phyloP scores from a whole-genome alignment of 1,140 invertebrate genomes.

The Nasonia vitripennis region DNA sequence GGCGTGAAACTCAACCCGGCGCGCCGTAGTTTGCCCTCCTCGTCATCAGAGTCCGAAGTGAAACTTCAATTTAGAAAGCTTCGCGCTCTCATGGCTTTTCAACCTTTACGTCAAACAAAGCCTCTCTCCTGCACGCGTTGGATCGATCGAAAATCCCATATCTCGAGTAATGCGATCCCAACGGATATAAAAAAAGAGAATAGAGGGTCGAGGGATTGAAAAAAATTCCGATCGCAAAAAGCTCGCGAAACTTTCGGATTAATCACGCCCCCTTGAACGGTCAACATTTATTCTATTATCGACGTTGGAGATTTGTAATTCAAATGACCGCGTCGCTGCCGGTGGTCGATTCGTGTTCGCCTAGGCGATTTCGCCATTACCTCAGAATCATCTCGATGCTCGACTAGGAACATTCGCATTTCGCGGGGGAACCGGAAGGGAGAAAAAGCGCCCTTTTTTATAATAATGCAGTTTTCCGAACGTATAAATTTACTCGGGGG shows the following conservation, averaged over 20 bases:
- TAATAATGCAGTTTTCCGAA: too few species aligned
- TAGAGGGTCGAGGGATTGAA: background rate
- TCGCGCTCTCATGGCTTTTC: too few species aligned
- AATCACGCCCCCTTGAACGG: background rate
- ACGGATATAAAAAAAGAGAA: background rate
- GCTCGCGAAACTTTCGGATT: background rate
- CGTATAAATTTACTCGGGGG: too few species aligned
- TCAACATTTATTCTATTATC: conserved; percentile 28
- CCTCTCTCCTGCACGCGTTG: too few species aligned
- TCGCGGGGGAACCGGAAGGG: too few species aligned
- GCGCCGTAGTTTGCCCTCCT: too few species aligned
- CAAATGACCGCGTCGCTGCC: background rate
- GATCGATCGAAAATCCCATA: background rate
- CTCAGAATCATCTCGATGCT: background rate
- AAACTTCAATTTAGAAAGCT: too few species aligned
- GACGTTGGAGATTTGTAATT: background rate
- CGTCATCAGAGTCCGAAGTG: too few species aligned
- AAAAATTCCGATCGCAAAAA: background rate
- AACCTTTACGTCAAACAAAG: too few species aligned
- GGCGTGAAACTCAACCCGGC: too few species aligned
- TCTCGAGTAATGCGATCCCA: background rate
- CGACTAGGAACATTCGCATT: background rate
- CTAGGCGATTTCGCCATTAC: background rate
- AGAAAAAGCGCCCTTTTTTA: too few species aligned
- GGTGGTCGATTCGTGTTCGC: too few species aligned